Evolutionary conservation across 2,888 invertebrate genomes (phyloP).

Genomic region (Mantis religiosa): DNA sequence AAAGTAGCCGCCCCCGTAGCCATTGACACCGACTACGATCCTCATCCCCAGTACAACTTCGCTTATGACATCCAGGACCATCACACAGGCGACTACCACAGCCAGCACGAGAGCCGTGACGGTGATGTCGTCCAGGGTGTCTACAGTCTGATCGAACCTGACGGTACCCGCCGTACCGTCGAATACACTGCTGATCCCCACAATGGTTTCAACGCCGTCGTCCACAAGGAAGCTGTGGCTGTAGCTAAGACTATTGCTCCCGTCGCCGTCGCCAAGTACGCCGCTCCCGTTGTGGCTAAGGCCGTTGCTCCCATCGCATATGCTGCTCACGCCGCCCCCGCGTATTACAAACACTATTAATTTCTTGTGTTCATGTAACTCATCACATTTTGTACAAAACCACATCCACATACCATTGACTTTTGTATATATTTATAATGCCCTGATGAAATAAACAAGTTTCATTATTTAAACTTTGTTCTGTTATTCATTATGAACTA

Average conservation of each 20-base stretch:
- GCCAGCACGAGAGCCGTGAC: conserved; percentile 23
- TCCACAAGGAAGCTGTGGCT: conserved; percentile 21
- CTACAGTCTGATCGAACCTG: conserved; percentile 24
- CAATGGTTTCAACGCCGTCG: conserved; percentile 26
- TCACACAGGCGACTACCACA: conserved; percentile 30
- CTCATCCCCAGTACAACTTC: conserved; percentile 31
- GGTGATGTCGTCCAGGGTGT: conserved; percentile 25
- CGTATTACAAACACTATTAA: neutral
- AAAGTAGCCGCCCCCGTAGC: conserved; percentile 7
- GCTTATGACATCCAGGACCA: conserved; percentile 30
- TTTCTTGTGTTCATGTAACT: neutral
- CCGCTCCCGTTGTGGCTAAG: conserved; percentile 7
- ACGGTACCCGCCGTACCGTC: conserved; percentile 27
- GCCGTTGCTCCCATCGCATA: conserved; percentile 32
- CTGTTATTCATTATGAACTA: neutral
- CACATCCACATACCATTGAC: neutral
- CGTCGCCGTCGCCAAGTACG: neutral
- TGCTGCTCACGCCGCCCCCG: conserved; percentile 33
- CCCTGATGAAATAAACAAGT: neutral
- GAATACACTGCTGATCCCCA: conserved; percentile 25
- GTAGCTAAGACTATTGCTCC: conserved; percentile 22
- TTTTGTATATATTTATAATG: neutral
- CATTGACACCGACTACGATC: conserved; percentile 30
- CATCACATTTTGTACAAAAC: neutral
- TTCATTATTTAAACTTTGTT: neutral